These are phyloP conservation scores for Thymelicus lineola DNA, from an alignment of 2,888 invertebrate species.

Conservation along the genomic window DNA sequence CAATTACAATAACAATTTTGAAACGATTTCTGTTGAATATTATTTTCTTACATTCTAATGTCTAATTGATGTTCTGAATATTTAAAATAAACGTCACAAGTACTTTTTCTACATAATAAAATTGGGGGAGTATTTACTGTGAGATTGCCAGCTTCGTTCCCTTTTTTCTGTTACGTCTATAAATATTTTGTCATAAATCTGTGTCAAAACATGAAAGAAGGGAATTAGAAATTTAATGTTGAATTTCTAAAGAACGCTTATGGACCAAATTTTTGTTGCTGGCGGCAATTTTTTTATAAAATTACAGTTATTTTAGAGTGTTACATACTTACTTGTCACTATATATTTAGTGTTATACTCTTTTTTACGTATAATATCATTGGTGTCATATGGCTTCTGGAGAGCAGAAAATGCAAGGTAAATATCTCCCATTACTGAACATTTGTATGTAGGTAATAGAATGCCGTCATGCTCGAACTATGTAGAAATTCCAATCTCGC, in stretches of 20 bases:
- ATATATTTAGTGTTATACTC: too few species aligned
- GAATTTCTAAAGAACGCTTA: slow-evolving; percentile 11
- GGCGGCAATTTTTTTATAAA: slow-evolving; percentile 17
- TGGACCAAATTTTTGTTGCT: slow-evolving; percentile 31
- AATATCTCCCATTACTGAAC: background rate
- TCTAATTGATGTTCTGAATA: slow-evolving; percentile 41
- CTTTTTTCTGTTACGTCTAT: background rate
- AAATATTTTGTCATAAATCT: background rate
- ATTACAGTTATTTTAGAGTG: slow-evolving; percentile 22
- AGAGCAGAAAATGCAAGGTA: slow-evolving; percentile 54
- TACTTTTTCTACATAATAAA: slow-evolving; percentile 45
- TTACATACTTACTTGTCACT: too few species aligned
- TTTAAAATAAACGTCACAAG: slow-evolving; percentile 36
- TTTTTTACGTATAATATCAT: too few species aligned
- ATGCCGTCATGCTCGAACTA: background rate
- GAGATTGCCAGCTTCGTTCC: slow-evolving; percentile 11
- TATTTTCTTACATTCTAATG: slow-evolving; percentile 39
- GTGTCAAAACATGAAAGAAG: slow-evolving; percentile 24
- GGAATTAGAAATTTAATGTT: slow-evolving; percentile 9
- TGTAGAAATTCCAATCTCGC: background rate
- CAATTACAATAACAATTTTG: slow-evolving; percentile 28
- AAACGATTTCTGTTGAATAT: slow-evolving; percentile 27
- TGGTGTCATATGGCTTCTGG: slow-evolving; percentile 40
- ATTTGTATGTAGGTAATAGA: background rate
- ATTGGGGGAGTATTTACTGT: background rate